Evolutionary conservation across 2,888 invertebrate genomes (phyloP), one percentile per base, ranked within the genome.

Genomic region (Adineta ricciae): DNA sequence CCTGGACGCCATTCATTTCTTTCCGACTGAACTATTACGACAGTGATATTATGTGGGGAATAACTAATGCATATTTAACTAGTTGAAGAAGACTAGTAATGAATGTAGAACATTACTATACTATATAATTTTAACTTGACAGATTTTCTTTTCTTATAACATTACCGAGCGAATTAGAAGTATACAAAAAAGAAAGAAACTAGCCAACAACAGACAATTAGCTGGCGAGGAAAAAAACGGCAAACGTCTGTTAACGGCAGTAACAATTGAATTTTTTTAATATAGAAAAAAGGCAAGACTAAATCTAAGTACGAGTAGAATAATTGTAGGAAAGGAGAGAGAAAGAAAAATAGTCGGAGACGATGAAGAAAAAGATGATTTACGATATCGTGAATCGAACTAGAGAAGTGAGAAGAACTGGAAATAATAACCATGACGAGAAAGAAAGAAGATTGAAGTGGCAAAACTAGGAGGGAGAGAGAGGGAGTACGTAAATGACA

Each of bases 351-450:
- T 64, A 32, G 64, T 64, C 32, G 64, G 64, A 64, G 64, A 64
- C 64, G 64, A 64, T 64, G 64, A 64, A 64, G 64, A 64, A 64
- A 64, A 64, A 64, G 32, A 64, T 64, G 64, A 64, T 64, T 64
- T 64, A 64, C 32, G 64, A 64, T 64, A 64, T 64, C 7, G 32
- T 4, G 32, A 64, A 64, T 64, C 64, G 64, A 64, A 64, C 32
- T 64, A 64, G 32, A 64, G 64, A 64, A 16, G 64, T 32, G 64
- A 32, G 32, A 64, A 64, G 64, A 64, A 36, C 64, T 64, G 32
- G 16, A 64, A 32, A 64, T 36, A 64, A 16, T 14, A 11, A 64
- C 32, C 32, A 64, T 64, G 19, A 64, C 32, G 32, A 11, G 27
- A n/a, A 14, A 64, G 64, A 36, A 27, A 32, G 9, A 64, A 9